Conservation (phyloP, 2,797 vertebrate species). For the Oreochromis grahami region DNA sequence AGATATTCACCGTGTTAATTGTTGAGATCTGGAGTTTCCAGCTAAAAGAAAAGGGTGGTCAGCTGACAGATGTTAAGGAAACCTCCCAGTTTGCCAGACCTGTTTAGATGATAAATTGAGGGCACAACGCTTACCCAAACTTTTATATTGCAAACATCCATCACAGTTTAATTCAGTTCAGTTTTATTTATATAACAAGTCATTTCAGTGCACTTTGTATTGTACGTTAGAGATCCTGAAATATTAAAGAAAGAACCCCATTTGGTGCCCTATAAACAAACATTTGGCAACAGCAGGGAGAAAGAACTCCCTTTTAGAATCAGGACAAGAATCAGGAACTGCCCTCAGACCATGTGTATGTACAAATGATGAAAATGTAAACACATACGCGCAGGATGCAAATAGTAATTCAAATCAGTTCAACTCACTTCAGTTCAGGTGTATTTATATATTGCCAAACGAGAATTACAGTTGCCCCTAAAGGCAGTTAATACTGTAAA, state of each 20-base stretch:
- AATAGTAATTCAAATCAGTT: too few relatives aligned
- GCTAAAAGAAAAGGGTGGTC: fast-evolving
- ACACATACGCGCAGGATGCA: background rate
- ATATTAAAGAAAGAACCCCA: background rate
- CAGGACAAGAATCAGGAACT: background rate
- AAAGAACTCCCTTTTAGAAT: background rate
- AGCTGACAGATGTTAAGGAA: background rate
- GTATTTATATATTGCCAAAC: too few relatives aligned
- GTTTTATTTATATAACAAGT: background rate
- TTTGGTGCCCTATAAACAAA: background rate
- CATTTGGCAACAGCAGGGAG: too few relatives aligned
- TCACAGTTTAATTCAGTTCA: background rate
- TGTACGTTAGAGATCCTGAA: background rate
- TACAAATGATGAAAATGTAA: background rate
- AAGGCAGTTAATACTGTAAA: background rate
- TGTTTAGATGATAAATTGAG: background rate
- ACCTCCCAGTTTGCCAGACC: background rate
- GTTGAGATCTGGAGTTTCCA: background rate
- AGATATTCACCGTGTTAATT: background rate
- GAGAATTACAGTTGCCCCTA: background rate
- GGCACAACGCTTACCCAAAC: background rate
- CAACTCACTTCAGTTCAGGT: too few relatives aligned
- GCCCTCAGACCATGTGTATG: background rate
- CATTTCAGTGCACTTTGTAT: background rate
- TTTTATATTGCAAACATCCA: background rate